phyloP scores from a whole-genome alignment of 2,888 invertebrate species.

The Euspilapteryx auroguttella region DNA sequence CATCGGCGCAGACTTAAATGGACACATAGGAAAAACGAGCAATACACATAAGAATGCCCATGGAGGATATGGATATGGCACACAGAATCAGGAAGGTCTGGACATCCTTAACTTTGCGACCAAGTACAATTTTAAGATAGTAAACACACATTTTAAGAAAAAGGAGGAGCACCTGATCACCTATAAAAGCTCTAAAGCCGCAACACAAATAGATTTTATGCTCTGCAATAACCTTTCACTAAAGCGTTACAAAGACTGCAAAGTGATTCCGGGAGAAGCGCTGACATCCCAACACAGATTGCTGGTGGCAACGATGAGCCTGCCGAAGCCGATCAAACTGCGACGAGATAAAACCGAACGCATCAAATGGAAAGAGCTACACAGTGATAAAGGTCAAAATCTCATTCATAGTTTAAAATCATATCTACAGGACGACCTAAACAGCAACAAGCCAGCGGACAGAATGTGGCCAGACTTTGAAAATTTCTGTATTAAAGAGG shows the following conservation, averaged over 20 bases:
- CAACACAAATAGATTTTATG: not conserved
- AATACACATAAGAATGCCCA: not conserved
- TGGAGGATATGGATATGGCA: not conserved
- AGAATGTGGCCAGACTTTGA: no score
- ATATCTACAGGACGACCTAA: no score
- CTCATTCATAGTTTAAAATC: no score
- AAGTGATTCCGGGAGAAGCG: slow-evolving; percentile 9
- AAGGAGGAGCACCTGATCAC: slow-evolving; percentile 3
- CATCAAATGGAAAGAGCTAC: no score
- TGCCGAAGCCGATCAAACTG: not conserved
- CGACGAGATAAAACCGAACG: not conserved
- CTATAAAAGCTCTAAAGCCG: slow-evolving; percentile 7
- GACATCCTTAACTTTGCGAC: not conserved
- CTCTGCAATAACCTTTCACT: not conserved
- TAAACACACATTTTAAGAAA: slow-evolving; percentile 8
- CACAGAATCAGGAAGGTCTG: not conserved
- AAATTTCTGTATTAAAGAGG: no score
- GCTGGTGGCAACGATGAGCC: slow-evolving; percentile 9
- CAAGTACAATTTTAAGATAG: not conserved
- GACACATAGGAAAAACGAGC: slow-evolving; percentile 2
- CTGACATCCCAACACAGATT: slow-evolving; percentile 9
- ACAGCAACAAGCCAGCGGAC: no score
- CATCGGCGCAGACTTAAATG: slow-evolving; percentile 5
- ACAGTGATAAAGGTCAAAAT: no score
- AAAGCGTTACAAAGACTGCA: slow-evolving; percentile 4